Evolutionary conservation across 1,140 invertebrate genomes (phyloP), one percentile per base, ranked within the genome.

Genomic region (Cyclina sinensis): DNA sequence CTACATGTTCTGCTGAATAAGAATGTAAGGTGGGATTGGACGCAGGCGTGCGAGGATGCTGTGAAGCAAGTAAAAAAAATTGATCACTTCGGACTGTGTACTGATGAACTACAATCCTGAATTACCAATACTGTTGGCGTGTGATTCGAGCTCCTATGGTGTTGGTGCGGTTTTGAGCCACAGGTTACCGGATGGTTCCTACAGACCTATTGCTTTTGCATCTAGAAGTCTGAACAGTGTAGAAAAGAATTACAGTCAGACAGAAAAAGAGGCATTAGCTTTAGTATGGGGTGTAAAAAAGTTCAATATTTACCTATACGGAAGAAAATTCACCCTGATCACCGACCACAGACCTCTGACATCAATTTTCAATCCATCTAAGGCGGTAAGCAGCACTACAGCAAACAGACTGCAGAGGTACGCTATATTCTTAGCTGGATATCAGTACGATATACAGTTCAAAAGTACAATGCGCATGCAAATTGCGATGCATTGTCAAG

Each of bases 261-360:
- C 96, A 12, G 96, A 97, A 43, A 96, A 96, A 89, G 96, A 97
- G 92, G 96, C 94, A 0, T 91, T 96, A n/a, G 14, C 94, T 97
- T 30, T 59, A 59, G 87, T 96, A 62, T 96, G 94, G 93, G 95
- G 95, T 18, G 87, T 96, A 74, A 90, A 93, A 94, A 89, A 95
- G 81, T 96, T 96, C 91, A 95, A 96, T 86, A 92, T 96, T 65
- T 97, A 96, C 85, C 59, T 96, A 4, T 96, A 94, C 88, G 96
- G 95, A 9, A 86, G 92, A 9, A 86, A 93, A 37, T 96, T 96
- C 80, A 90, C 88, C 21, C 54, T 59, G 24, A n/a, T 59, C 21
- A 96, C 96, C 11, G 96, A 96, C 87, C 95, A 96, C 83, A 92
- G 95, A 83, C 95, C 96, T 0, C 90, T 96, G 32, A 86, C 94